Conservation (phyloP, 2,797 vertebrate species). For the Selene dorsalis region DNA sequence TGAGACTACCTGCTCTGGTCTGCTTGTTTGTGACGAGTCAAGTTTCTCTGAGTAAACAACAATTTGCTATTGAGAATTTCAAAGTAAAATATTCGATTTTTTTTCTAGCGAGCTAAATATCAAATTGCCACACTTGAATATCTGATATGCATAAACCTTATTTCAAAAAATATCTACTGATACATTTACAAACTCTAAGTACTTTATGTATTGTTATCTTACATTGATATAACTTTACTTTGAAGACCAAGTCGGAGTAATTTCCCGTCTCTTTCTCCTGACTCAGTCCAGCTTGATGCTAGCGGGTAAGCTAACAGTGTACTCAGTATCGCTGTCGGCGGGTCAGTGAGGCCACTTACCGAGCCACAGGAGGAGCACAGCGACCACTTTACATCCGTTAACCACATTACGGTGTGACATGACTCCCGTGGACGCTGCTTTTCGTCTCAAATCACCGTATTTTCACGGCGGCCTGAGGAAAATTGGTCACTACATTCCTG, state of each 20-base stretch:
- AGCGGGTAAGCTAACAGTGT: slow-evolving; percentile 46
- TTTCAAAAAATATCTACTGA: accelerated
- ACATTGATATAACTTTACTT: slow-evolving; percentile 8
- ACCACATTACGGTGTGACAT: slow-evolving; percentile 40
- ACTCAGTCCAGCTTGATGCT: neutral
- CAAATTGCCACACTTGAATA: accelerated
- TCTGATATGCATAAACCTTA: accelerated
- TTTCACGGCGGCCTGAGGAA: slow-evolving; percentile 16
- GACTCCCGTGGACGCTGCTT: slow-evolving; percentile 2
- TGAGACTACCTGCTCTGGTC: neutral
- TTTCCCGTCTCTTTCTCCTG: slow-evolving; percentile 24
- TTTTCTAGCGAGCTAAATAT: neutral
- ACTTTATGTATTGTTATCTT: accelerated
- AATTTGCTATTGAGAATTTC: neutral
- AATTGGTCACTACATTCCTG: slow-evolving; percentile 26
- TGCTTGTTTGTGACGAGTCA: neutral
- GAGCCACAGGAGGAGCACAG: slow-evolving; percentile 54
- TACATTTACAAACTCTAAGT: accelerated
- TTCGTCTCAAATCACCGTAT: slow-evolving; percentile 10
- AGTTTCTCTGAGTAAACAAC: neutral
- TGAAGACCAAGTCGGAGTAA: slow-evolving; percentile 23
- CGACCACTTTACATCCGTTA: slow-evolving; percentile 42
- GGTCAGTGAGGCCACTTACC: slow-evolving; percentile 62
- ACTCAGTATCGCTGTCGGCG: neutral
- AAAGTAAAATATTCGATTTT: neutral